Evolutionary conservation across 2,888 invertebrate genomes (phyloP), one percentile per base, ranked within the genome.

Genomic region (Dromius quadrimaculatus): DNA sequence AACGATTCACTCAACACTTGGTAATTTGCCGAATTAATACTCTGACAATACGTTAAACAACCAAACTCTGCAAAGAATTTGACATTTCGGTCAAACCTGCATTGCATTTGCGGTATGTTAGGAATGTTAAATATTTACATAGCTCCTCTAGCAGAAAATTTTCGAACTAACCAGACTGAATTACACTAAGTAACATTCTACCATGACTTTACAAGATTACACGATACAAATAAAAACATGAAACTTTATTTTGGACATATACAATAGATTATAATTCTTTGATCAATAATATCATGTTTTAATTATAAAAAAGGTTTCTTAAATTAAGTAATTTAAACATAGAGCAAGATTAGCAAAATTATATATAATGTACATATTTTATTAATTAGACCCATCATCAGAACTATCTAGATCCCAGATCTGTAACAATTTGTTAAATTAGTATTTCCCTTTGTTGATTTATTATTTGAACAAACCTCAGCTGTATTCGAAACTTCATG

Each of bases 101-200:
- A 84, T 85, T 87, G 87, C 86, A 84, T 85, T 85, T 83, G 83
- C 79, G 88, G 88, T 86, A 88, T 88, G 85, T 82, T 78, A 78
- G 86, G 88, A 86, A 88, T 88, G 86, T 85, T 85, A 88, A 87
- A 87, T 88, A 88, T 88, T 86, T 85, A 86, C 85, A 85, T 85
- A 85, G 84, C 86, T 85, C 87, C 86, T 84, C 88, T 87, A 79
- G 83, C 81, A 82, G 81, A 79, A 81, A 85, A 85, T 84, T 84
- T 85, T 78, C 80, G 75, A 81, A 84, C 76, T 76, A 77, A 28
- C 64, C 57, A 73, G 69, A 17, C 23, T n/a, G 6, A 19, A 22
- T 50, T 19, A 71, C 65, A 65, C 69, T 38, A 23, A 47, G 9
- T 17, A 17, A 63, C 8, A 45, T n/a, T 22, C 13, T 2, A 41